Percentiles rank a stretch among this genome's conserved stretches.
Evolutionary conservation across 2,797 vertebrate genomes (phyloP).

Genomic region (Glossophaga mutica): DNA sequence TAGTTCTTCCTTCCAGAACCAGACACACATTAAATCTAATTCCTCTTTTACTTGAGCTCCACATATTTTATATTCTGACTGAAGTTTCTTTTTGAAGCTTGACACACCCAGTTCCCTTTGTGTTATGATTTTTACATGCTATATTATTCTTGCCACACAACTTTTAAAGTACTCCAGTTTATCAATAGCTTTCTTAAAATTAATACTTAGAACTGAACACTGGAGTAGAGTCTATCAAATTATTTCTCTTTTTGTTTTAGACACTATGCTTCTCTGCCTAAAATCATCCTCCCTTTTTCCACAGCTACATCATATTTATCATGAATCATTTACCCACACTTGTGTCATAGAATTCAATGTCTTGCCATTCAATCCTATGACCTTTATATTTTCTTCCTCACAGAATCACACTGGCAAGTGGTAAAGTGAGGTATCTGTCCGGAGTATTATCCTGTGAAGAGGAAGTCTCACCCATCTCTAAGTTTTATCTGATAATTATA

Average conservation of each 20-base stretch:
- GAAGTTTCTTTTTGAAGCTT: background rate
- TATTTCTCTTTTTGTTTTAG: background rate
- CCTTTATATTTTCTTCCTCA: background rate
- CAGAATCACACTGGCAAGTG: conserved; percentile 5
- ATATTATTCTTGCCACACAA: background rate
- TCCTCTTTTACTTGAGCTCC: background rate
- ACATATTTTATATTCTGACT: background rate
- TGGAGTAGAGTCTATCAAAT: background rate
- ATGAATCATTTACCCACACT: background rate
- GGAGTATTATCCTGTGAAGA: background rate
- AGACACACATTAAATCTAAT: background rate
- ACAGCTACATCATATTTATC: background rate
- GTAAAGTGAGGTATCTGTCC: background rate
- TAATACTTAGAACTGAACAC: background rate
- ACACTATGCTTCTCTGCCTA: background rate
- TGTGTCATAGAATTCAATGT: background rate
- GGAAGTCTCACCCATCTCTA: background rate
- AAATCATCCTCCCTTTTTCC: background rate
- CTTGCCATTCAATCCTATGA: background rate
- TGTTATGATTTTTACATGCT: background rate
- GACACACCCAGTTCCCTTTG: background rate
- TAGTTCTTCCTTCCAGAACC: conserved; percentile 20
- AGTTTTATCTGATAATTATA: background rate
- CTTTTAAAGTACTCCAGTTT: background rate
- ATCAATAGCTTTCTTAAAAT: conserved; percentile 16